phyloP scores from a whole-genome alignment of 2,888 invertebrate genomes.

The Stegana nigrithorax region DNA sequence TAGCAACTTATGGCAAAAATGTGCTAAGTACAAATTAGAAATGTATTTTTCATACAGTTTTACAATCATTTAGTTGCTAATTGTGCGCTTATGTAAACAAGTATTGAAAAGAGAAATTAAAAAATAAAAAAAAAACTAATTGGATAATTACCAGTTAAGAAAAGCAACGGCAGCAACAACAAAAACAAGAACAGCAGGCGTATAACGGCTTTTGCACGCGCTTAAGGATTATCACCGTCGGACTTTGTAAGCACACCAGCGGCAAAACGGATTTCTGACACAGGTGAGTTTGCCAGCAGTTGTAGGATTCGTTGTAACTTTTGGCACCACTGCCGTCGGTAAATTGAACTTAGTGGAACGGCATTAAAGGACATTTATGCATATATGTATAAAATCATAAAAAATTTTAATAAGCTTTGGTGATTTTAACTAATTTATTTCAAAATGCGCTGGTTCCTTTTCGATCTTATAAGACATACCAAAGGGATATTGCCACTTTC shows the following conservation, averaged over 20 bases:
- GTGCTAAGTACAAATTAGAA: slow-evolving; percentile 40
- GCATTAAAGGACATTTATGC: too few species aligned
- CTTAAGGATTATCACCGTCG: slow-evolving; percentile 31
- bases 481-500: too few species aligned
- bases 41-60: not conserved
- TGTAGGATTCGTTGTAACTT: too few species aligned
- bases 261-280: slow-evolving; percentile 64
- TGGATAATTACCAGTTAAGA: slow-evolving; percentile 1
- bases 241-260: slow-evolving; percentile 49
- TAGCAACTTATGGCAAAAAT: slow-evolving; percentile 27
- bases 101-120: not conserved
- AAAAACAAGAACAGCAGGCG: not conserved
- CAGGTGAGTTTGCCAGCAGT: slow-evolving; percentile 57
- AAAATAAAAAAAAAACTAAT: slow-evolving; percentile 6
- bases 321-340: too few species aligned
- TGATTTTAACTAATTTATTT: too few species aligned
- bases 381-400: too few species aligned
- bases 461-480: too few species aligned
- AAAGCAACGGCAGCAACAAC: not conserved
- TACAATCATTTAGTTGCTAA: slow-evolving; percentile 2
- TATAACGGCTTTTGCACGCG: too few species aligned
- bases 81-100: too few species aligned
- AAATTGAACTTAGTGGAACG: too few species aligned
- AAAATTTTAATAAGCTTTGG: too few species aligned
- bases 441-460: too few species aligned